phyloP scores from a whole-genome alignment of 1,140 invertebrate species.

The Drosophila baimaii region DNA sequence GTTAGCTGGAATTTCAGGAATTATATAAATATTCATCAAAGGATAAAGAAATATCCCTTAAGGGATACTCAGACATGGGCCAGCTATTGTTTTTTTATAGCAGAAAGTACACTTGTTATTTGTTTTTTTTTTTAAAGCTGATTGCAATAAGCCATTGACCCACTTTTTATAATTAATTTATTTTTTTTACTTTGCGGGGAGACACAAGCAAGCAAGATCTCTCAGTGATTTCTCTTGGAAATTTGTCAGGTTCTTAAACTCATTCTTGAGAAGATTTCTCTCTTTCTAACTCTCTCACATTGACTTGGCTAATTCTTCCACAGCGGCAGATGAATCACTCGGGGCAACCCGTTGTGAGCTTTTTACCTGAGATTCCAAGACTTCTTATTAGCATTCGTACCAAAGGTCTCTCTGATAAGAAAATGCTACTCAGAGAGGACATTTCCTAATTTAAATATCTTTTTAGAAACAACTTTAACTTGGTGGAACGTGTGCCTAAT shows the following conservation, averaged over 20 bases:
- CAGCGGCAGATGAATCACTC: background rate
- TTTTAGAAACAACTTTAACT: too few relatives aligned
- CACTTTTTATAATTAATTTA: conserved; percentile 26
- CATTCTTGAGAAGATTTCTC: background rate
- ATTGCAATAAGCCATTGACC: conserved; percentile 54
- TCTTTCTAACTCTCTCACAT: background rate
- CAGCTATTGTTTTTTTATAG: background rate
- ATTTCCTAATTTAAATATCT: too few relatives aligned
- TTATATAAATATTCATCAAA: background rate
- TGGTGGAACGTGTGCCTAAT: too few relatives aligned
- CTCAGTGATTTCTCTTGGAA: background rate
- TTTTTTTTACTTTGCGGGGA: background rate
- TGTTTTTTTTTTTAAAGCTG: conserved; percentile 10
- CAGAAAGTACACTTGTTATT: too few relatives aligned
- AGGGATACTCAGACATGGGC: background rate
- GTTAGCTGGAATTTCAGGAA: background rate
- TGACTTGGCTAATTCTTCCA: background rate
- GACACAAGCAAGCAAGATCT: background rate
- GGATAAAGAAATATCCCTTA: background rate
- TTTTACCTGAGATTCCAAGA: background rate
- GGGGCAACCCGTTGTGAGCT: too few relatives aligned
- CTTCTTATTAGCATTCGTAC: background rate
- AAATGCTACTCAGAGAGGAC: too few relatives aligned
- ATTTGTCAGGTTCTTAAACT: background rate
- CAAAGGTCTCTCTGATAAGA: background rate